Percentiles rank a stretch among this genome's conserved stretches.
Conservation (phyloP, 2,888 invertebrate genomes). For the Drosophila longiperda region DNA sequence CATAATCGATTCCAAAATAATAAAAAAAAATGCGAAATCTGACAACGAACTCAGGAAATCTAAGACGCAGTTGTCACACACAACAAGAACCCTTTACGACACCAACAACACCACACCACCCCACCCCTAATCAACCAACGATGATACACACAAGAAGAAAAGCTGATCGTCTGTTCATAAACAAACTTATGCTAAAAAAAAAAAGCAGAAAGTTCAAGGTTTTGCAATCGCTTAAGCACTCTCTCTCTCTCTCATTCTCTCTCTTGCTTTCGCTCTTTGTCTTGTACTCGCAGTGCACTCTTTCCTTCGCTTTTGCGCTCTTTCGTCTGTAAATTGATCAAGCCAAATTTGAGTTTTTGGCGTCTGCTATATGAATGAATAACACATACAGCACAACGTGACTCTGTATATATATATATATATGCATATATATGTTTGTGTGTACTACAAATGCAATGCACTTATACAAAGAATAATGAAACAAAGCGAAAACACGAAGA, state of each 20-base stretch:
- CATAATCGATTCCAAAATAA: not conserved
- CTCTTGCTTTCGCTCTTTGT: not conserved
- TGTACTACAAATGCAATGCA: conserved; percentile 43
- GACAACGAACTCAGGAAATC: conserved; percentile 16
- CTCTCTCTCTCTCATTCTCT: conserved; percentile 3
- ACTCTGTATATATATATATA: too few relatives aligned
- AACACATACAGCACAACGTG: conserved; percentile 1
- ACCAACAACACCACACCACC: not conserved
- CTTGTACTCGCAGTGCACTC: not conserved
- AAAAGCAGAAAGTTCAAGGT: conserved; percentile 55
- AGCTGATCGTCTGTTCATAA: conserved; percentile 33
- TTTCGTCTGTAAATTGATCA: conserved; percentile 14
- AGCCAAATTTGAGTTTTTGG: conserved; percentile 36
- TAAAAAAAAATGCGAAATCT: conserved; percentile 1
- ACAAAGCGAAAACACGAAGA: conserved; percentile 33
- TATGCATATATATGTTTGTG: not conserved
- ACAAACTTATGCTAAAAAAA: conserved; percentile 37
- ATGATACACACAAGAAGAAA: not conserved
- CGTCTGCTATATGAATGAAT: conserved; percentile 32
- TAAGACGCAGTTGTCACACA: conserved; percentile 46
- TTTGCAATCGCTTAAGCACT: conserved; percentile 43
- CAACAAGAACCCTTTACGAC: not conserved
- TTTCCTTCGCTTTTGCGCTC: not conserved
- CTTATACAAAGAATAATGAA: conserved; percentile 51
- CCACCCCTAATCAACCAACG: not conserved